A percentile compares a stretch with the other conserved stretches of the same genome.
Conservation (phyloP, 2,797 vertebrate species). For the Falco biarmicus region DNA sequence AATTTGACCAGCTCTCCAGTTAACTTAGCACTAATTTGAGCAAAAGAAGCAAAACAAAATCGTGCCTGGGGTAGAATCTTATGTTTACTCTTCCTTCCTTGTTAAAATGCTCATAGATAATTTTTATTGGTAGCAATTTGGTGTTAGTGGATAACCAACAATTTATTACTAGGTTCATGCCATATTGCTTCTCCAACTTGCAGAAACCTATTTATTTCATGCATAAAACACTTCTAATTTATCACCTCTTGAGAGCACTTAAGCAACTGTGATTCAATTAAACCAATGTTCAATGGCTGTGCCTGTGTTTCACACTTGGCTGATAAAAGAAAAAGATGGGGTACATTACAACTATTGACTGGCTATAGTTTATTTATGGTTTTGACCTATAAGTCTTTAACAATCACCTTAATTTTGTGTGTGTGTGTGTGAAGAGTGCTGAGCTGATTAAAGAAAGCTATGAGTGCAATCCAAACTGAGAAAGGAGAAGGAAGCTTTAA, state of each 20-base stretch:
- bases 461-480: background rate
- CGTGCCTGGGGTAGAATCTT: background rate
- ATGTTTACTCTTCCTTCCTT: background rate
- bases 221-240: conserved; percentile 52
- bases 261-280: conserved; percentile 67
- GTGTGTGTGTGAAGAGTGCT: background rate
- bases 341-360: conserved; percentile 28
- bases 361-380: conserved; percentile 23
- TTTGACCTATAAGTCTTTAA: conserved; percentile 33
- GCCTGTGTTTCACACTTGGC: conserved; percentile 18
- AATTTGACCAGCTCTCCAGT: background rate
- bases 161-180: conserved; percentile 36
- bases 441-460: background rate
- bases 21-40: background rate
- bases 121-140: conserved; percentile 48
- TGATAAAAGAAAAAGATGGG: conserved; percentile 49
- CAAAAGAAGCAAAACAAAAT: background rate
- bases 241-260: conserved; percentile 51
- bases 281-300: conserved; percentile 23
- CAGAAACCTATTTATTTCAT: conserved; percentile 47
- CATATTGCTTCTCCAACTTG: conserved; percentile 33
- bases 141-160: conserved; percentile 37
- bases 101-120: conserved; percentile 21
- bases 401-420: background rate
- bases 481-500: background rate